Conservation (phyloP, 2,113 vertebrate species). For the Carollia perspicillata region DNA sequence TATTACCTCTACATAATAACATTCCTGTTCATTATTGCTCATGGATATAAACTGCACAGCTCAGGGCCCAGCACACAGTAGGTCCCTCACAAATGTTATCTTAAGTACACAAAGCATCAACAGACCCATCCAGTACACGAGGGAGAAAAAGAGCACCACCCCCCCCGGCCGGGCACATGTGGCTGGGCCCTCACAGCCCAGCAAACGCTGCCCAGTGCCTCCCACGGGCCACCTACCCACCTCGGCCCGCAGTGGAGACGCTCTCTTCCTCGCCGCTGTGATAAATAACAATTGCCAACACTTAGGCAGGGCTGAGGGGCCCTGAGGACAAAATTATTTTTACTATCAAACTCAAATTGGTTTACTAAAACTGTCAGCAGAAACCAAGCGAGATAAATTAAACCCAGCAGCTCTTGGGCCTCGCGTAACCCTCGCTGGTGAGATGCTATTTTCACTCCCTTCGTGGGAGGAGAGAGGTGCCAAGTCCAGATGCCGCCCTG, state of each 20-base stretch:
- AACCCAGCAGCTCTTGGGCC: constrained; percentile 38
- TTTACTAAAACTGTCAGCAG: constrained; percentile 69
- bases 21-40: neutral
- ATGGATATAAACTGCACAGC: neutral
- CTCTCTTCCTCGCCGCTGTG: neutral
- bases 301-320: constrained; percentile 43
- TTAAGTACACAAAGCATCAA: too few relatives aligned
- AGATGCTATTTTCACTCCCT: constrained; percentile 46
- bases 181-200: neutral
- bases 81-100: neutral
- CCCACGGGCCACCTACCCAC: neutral
- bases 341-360: constrained; percentile 66
- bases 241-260: neutral
- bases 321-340: constrained; percentile 61
- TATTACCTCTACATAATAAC: neutral
- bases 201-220: neutral
- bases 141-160: too few relatives aligned
- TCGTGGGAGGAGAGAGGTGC: neutral
- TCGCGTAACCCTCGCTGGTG: neutral
- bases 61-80: neutral
- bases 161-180: fast-evolving
- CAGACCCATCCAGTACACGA: too few relatives aligned
- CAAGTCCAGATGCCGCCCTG: neutral
- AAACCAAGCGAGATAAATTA: constrained; percentile 65
- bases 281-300: neutral